Evolutionary conservation across 2,888 invertebrate species (phyloP).

Genomic region (Philopedon plagiatum): DNA sequence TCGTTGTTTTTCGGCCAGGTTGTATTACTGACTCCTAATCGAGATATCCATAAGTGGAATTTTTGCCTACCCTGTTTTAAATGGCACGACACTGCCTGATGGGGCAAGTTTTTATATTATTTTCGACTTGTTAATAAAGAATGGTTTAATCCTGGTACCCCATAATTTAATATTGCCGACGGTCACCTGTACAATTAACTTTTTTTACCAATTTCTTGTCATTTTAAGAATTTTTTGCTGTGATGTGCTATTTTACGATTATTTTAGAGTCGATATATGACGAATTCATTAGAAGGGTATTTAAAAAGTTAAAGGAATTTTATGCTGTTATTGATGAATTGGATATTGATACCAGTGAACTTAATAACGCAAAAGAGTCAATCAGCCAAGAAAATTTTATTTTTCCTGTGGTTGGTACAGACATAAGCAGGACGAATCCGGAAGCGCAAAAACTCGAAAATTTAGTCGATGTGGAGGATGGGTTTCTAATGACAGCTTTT

Average conservation of each 20-base stretch:
- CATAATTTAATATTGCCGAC: too few species aligned
- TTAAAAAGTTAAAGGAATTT: conserved; percentile 59
- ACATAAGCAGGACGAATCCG: conserved; percentile 57
- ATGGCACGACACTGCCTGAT: too few species aligned
- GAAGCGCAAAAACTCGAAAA: conserved; percentile 64
- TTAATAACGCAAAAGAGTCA: not conserved
- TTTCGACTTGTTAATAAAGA: too few species aligned
- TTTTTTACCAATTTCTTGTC: too few species aligned
- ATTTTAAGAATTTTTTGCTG: too few species aligned
- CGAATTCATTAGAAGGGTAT: conserved; percentile 60
- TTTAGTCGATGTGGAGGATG: conserved; percentile 62
- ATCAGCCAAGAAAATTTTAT: conserved; percentile 18
- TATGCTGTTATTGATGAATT: conserved; percentile 38
- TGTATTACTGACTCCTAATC: too few species aligned
- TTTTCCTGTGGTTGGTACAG: conserved; percentile 47
- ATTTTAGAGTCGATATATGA: conserved; percentile 63
- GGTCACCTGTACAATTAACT: too few species aligned
- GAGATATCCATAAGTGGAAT: too few species aligned
- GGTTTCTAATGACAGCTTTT: conserved; percentile 69
- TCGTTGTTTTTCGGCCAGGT: too few species aligned
- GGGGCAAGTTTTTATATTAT: too few species aligned
- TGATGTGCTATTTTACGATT: not conserved
- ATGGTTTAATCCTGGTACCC: too few species aligned
- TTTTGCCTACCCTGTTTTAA: too few species aligned
- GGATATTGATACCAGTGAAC: conserved; percentile 1